Base-by-base conservation (phyloP, 1,140 invertebrate genomes). In the Calephelis virginiensis region DNA sequence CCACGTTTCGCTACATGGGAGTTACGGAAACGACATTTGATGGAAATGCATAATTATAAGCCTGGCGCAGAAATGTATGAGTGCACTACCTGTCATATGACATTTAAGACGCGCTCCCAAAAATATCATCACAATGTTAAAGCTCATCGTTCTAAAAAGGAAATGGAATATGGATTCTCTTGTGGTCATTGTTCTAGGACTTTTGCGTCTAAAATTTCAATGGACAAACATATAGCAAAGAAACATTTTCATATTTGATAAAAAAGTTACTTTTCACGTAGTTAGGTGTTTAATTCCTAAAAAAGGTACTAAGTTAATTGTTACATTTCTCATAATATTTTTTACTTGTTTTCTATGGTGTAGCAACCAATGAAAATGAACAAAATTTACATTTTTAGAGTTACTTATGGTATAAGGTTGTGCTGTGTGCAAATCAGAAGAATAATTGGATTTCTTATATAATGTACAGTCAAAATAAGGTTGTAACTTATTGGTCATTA, bases 1-100 rank as follows among this genome's bases (percentile, higher is more conserved):
- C 86, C 86, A 0, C 68, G 85, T 6, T 92, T 91, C 61, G 83
- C 83, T 0, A 88, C 84, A 3, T 90, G 86, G 86, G 84, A 91
- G 60, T 56, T 86, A 2, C 70, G 86, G 8, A 85, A 86, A 66
- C 70, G 85, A 0, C 88, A 90, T 66, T 66, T 90, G 0, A 85
- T 88, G 78, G 87, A 91, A 71, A 80, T 86, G 45, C 89, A 92
- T 48, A 91, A 89, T 66, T 88, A 86, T 63, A 90, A 84, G 62
- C 86, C 87, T 0, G 83, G 83, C 0, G 85, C 88, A 0, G 83
- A 87, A 59, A 85, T 84, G 78, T 90, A 91, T 62, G 88, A 91
- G 53, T 92, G 91, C 60, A 86, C 85, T 0, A 86, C 86, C 11
- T 94, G 93, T 62, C 89, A 90, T 40, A 92, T 92, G 81, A 90